Conservation (phyloP, 2,113 vertebrate genomes). For the Mobula hypostoma region DNA sequence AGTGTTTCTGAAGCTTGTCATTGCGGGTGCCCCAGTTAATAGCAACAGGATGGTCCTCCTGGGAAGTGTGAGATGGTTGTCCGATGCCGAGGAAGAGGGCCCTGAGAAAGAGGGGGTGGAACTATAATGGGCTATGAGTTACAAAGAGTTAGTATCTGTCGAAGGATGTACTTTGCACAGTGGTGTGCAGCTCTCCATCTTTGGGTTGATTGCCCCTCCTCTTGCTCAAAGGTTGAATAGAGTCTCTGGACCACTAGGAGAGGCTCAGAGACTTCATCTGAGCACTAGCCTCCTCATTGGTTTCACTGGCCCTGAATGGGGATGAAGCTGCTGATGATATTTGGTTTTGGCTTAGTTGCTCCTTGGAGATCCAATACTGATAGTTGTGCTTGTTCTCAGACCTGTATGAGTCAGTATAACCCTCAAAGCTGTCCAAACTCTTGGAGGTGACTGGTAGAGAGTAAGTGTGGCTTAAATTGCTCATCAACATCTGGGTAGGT, state of each 20-base stretch:
- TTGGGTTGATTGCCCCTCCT: not conserved
- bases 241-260: not conserved
- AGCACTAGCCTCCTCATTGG: not conserved
- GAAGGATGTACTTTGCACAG: not conserved
- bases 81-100: not conserved
- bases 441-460: not conserved
- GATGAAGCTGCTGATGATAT: not conserved
- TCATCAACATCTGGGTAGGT: not conserved
- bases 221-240: not conserved
- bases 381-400: not conserved
- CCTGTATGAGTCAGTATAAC: not conserved
- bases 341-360: not conserved
- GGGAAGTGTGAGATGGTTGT: too few species aligned
- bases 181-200: not conserved
- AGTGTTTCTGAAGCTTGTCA: not conserved
- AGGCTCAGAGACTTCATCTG: not conserved
- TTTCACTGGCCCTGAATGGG: not conserved
- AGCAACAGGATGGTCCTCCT: not conserved
- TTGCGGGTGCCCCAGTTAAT: not conserved
- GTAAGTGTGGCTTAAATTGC: not conserved
- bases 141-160: not conserved
- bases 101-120: not conserved
- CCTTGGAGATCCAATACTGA: not conserved
- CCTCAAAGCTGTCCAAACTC: not conserved
- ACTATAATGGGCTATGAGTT: not conserved